Evolutionary conservation across 2,113 vertebrate genomes (phyloP), one percentile per base, ranked within the genome.

Genomic region (Callipepla californica): DNA sequence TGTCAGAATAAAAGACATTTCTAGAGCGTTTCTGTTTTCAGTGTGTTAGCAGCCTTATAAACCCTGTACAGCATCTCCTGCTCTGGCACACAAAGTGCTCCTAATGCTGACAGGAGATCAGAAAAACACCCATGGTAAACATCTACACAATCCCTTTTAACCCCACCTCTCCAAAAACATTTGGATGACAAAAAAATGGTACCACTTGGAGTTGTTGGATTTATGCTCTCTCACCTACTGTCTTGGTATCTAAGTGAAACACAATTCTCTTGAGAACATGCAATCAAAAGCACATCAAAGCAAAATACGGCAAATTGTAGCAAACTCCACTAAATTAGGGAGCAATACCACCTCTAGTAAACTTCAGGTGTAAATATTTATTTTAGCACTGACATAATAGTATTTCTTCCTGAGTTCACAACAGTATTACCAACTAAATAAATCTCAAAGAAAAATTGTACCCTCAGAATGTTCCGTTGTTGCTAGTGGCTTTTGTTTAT

Each of bases 21-120:
- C 40, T 45, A 51, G 62, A 90, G 81, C 45, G 50, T 6, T 66
- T 93, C 83, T 88, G 55, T 65, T 92, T 93, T 53, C 59, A 85
- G n/a, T 13, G 62, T 80, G 42, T 85, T 76, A 80, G 23, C n/a
- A 74, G 48, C 45, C 67, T 81, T 36, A 61, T 7, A 30, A 15
- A 68, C 44, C 38, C 62, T 53, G 10, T 42, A 47, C 0, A 87
- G 15, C 16, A 73, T 45, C 38, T 86, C 75, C 32, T 68, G 6
- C 59, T 66, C 80, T 0, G 16, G 72, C 42, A 63, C 42, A 89
- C 45, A 48, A 10, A 78, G 79, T 2, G 3, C 18, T 66, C 75
- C 61, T 63, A 38, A 86, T 38, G 66, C 32, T 32, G 45, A 80
- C 34, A 89, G 73, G 55, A 89, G 59, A 80, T 55, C 47, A 89